A percentile compares a stretch with the other conserved stretches of the same genome.
Conservation (phyloP, 2,888 invertebrate species). For the Iselma pallidipennis region DNA sequence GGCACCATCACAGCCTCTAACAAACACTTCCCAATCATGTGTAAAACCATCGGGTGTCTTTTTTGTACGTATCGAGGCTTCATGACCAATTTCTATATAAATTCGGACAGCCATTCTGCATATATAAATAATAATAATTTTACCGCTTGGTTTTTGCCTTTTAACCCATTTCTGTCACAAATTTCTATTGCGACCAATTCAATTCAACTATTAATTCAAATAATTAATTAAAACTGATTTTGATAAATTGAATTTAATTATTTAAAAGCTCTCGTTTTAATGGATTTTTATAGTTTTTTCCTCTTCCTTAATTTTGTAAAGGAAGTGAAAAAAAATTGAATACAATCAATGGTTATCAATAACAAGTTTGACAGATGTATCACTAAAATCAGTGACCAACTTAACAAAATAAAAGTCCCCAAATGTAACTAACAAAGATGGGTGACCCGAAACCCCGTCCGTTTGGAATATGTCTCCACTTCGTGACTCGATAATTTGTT, state of each 20-base stretch:
- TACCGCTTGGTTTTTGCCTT: not conserved
- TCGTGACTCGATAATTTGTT: too few species aligned
- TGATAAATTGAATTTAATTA: too few species aligned
- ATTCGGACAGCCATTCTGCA: slow-evolving; percentile 23
- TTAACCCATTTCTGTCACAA: slow-evolving; percentile 2
- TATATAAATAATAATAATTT: not conserved
- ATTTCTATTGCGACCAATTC: not conserved
- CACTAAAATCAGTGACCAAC: not conserved
- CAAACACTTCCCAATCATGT: slow-evolving; percentile 97
- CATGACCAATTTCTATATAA: slow-evolving; percentile 87
- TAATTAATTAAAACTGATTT: too few species aligned
- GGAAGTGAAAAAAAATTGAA: not conserved
- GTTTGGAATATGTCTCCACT: too few species aligned
- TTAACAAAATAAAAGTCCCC: not conserved
- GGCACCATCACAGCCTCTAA: slow-evolving; percentile 83
- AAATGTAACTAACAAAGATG: not conserved
- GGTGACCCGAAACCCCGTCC: too few species aligned
- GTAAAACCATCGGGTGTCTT: slow-evolving; percentile 90
- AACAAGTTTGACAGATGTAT: not conserved
- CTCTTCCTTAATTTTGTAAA: not conserved
- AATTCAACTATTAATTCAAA: too few species aligned
- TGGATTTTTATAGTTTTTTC: too few species aligned
- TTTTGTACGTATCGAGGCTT: slow-evolving; percentile 78
- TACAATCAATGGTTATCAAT: slow-evolving; percentile 2
- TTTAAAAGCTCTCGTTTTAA: too few species aligned